phyloP scores from a whole-genome alignment of 2,888 invertebrate genomes.

The Tribolium freemani region DNA sequence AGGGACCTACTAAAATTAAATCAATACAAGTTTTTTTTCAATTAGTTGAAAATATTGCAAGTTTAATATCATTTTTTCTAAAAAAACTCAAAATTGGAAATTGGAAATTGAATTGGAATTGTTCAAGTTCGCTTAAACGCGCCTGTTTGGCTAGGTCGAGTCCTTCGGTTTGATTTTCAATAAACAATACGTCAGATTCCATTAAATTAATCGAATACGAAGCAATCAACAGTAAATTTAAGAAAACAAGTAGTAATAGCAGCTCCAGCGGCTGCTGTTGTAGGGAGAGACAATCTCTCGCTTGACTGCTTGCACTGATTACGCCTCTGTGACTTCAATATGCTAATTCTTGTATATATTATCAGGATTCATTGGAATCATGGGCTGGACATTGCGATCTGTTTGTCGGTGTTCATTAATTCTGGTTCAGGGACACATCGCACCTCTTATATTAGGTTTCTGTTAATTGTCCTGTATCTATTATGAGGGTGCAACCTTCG shows the following conservation, averaged over 20 bases:
- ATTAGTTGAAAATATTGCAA: no score
- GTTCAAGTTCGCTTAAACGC: no score
- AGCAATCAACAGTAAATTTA: conserved; percentile 43
- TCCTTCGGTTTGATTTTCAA: conserved; percentile 32
- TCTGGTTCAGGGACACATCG: conserved; percentile 19
- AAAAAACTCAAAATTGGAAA: no score
- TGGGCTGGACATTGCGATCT: conserved; percentile 38
- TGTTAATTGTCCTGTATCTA: conserved; percentile 24
- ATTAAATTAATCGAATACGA: conserved; percentile 36
- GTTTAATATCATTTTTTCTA: no score
- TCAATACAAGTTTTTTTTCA: no score
- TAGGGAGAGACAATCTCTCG: conserved; percentile 49
- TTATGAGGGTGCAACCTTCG: conserved; percentile 26
- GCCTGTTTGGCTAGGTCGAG: background rate
- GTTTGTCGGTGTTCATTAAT: conserved; percentile 36
- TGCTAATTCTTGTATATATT: conserved; percentile 44
- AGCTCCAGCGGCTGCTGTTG: conserved; percentile 17
- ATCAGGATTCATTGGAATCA: conserved; percentile 35
- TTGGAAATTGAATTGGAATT: no score
- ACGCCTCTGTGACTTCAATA: conserved; percentile 44
- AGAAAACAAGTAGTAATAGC: conserved; percentile 37
- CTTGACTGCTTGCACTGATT: conserved; percentile 47
- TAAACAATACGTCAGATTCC: conserved; percentile 32
- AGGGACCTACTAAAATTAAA: no score
- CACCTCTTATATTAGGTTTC: conserved; percentile 36